Conservation (phyloP, 2,797 vertebrate genomes). For the Enteromius trimaculatus region DNA sequence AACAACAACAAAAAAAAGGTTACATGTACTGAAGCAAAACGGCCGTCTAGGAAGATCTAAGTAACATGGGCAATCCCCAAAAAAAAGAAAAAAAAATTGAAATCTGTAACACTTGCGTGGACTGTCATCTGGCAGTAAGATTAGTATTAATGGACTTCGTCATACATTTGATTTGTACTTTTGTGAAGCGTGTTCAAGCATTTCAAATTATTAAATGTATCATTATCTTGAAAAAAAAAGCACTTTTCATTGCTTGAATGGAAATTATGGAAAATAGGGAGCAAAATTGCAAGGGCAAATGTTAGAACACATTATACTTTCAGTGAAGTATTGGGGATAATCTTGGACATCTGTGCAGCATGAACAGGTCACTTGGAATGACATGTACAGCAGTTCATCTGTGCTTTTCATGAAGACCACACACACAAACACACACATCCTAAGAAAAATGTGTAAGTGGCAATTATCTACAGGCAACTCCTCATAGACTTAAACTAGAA, state of each 20-base stretch:
- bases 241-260: conserved; percentile 10
- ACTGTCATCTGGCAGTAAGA: conserved; percentile 7
- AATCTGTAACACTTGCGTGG: not conserved
- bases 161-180: conserved; percentile 33
- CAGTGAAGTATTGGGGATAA: conserved; percentile 20
- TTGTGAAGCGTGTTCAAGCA: conserved; percentile 13
- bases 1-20: not conserved
- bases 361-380: conserved; percentile 40
- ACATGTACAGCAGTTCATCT: conserved; percentile 35
- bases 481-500: conserved; percentile 23
- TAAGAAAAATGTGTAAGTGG: conserved; percentile 24
- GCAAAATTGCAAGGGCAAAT: conserved; percentile 22
- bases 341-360: conserved; percentile 43
- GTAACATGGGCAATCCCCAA: not conserved
- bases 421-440: not conserved
- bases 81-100: conserved; percentile 48
- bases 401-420: conserved; percentile 30
- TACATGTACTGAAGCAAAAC: conserved; percentile 29
- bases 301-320: conserved; percentile 49
- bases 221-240: conserved; percentile 28
- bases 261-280: conserved; percentile 23
- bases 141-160: conserved; percentile 38
- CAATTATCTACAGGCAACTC: conserved; percentile 43
- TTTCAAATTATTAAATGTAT: conserved; percentile 24
- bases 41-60: conserved; percentile 52